These are phyloP conservation scores for Phania funesta DNA, from an alignment of 2,888 invertebrate genomes.

Conservation along the genomic window DNA sequence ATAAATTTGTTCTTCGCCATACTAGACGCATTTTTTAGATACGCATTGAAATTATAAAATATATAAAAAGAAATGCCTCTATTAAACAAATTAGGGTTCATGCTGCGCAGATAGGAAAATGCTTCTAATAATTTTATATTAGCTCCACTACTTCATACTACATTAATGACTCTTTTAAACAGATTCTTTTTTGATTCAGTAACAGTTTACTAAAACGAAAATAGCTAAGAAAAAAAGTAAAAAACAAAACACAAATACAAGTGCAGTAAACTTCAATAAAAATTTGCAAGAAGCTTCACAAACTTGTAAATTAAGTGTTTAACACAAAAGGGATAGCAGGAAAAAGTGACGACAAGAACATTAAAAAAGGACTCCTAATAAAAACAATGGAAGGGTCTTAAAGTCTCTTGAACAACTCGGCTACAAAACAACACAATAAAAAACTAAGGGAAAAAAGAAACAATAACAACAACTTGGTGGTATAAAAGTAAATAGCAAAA, in stretches of 20 bases:
- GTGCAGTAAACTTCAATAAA: not conserved
- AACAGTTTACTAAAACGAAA: too few species aligned
- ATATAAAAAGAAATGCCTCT: too few species aligned
- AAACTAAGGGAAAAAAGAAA: conserved; percentile 23
- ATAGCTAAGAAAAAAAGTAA: too few species aligned
- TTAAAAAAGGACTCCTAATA: conserved; percentile 31
- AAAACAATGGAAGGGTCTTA: conserved; percentile 48
- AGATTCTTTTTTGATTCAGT: too few species aligned
- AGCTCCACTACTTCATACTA: too few species aligned
- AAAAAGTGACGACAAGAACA: conserved; percentile 47
- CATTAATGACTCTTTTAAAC: too few species aligned
- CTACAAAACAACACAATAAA: conserved; percentile 15
- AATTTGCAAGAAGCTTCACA: conserved; percentile 1
- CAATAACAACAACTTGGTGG: conserved; percentile 23
- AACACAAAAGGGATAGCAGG: conserved; percentile 9
- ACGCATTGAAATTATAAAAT: too few species aligned
- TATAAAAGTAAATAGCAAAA: conserved; percentile 13
- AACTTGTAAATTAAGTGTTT: conserved; percentile 58
- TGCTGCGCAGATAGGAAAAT: too few species aligned
- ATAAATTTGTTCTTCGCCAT: too few species aligned
- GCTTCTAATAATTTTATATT: too few species aligned
- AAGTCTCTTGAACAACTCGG: conserved; percentile 43
- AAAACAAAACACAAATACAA: not conserved
- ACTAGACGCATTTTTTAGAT: too few species aligned
- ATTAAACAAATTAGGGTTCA: too few species aligned